A percentile compares a stretch with the other conserved stretches of the same genome.
phyloP scores from a whole-genome alignment of 2,888 invertebrate genomes.

The Chymomyza fuscimana region DNA sequence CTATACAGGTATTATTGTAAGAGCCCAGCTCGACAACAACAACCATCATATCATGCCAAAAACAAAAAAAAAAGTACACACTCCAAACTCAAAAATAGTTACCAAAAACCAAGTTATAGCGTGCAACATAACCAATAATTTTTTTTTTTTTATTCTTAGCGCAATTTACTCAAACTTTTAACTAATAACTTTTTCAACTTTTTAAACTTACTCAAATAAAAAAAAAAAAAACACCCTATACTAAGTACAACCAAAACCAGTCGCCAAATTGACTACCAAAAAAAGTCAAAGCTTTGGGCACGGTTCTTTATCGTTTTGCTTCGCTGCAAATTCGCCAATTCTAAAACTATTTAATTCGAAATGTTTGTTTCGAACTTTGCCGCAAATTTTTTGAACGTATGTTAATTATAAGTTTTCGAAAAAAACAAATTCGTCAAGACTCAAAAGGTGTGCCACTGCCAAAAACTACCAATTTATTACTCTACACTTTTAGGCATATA shows the following conservation, averaged over 20 bases:
- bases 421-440: slow-evolving; percentile 2
- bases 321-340: slow-evolving; percentile 22
- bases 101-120: slow-evolving; percentile 55
- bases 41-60: slow-evolving; percentile 4
- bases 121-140: slow-evolving; percentile 50
- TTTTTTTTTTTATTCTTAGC: slow-evolving; percentile 46
- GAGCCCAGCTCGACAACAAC: slow-evolving; percentile 75
- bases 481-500: not conserved
- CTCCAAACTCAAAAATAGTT: slow-evolving; percentile 30
- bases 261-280: slow-evolving; percentile 1
- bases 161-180: slow-evolving; percentile 44
- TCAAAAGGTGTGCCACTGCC: not conserved
- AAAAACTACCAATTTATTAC: not conserved
- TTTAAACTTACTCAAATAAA: slow-evolving; percentile 7
- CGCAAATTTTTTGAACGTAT: too few relatives aligned
- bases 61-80: slow-evolving; percentile 31
- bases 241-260: slow-evolving; percentile 13
- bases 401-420: not conserved
- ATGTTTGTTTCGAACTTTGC: too few relatives aligned
- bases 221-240: slow-evolving; percentile 34
- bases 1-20: slow-evolving; percentile 85
- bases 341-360: not conserved
- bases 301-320: slow-evolving; percentile 52
- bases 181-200: slow-evolving; percentile 13
- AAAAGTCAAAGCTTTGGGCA: slow-evolving; percentile 66